Base-by-base conservation (phyloP, 2,888 invertebrate genomes). In the Encarsia formosa region DNA sequence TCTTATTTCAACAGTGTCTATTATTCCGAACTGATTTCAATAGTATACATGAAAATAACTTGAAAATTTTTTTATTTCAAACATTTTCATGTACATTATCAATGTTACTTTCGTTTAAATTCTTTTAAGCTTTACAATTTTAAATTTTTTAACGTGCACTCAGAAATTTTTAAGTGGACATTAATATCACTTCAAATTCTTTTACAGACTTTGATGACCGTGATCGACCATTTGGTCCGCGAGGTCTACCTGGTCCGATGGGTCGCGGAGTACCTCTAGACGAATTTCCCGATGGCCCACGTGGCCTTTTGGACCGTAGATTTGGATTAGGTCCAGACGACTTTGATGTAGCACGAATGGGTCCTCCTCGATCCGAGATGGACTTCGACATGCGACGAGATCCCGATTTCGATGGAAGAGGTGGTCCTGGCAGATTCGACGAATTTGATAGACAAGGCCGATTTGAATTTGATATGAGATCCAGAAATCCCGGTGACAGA, bases 381-480 rank as follows among this genome's bases (percentile, higher is more conserved):
- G 73, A 73, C 5, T 68, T 68, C 39, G 65, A 68, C 55, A 63
- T 61, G 9, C 62, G 67, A 4, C 43, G 49, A 18, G 49, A 51
- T 1, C 37, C 37, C 8, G 40, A 44, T 4, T n/a, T n/a, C n/a
- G 18, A 47, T 4, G 31, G 35, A 5, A 18, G 50, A 63, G 65
- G 4, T 19, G 31, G 3, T 5, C 20, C n/a, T 19, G 20, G 37
- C 19, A 19, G 37, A 4, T 22, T 15, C n/a, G 43, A 44, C 18
- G 45, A 45, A 37, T 37, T 45, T 9, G 45, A 45, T 29, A 16
- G 45, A 3, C 18, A 23, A 15, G 8, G n/a, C 11, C 23, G 69
- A 15, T 71, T 69, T 52, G 74, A 72, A 6, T 73, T 67, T 40
- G 73, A 73, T 15, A 68, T 70, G 61, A 61, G 70, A 2, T 68